Base-by-base conservation (phyloP, 2,113 vertebrate species). In the Chlorocebus sabaeus region DNA sequence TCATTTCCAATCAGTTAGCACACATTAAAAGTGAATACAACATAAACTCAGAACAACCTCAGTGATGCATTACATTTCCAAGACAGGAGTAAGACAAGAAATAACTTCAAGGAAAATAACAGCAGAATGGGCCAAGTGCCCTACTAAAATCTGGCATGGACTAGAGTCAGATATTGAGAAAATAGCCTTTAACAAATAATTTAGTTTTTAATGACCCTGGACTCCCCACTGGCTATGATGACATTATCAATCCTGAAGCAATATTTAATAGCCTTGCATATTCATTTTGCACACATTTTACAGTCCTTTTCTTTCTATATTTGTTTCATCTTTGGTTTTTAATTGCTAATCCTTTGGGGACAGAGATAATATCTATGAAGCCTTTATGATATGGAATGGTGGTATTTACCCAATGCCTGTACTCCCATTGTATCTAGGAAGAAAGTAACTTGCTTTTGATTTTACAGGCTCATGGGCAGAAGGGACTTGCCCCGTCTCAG, bases 1-100 rank as follows among this genome's bases (percentile, higher is more conserved):
- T 59, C 57, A 96, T 96, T 98, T 97, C 93, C 87, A 97, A 14
- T 97, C 92, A 94, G 83, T 97, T 97, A 98, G 67, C 55, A 75
- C 84, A 95, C 78, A 70, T 96, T 96, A 97, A 93, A 92, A 96
- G 86, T 95, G 84, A 96, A 67, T 35, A 67, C 75, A 82, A 82
- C 72, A 82, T 95, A 82, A 94, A 95, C 89, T 93, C 80, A 32
- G 89, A 81, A 68, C 87, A 89, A 81, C 38, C 59, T 95, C 84
- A 95, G 68, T 5, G 32, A 95, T 70, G 90, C 80, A 79, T 95
- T 88, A 79, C 64, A 30, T 88, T 93, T 97, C 87, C 52, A 92
- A 97, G 84, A 95, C 30, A 92, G 50, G 57, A 97, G 12, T 48
- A 93, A 95, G 57, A 81, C 22, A 64, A 87, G 95, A 95, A 95